Percentiles rank a stretch among this genome's conserved stretches.
Evolutionary conservation across 2,113 vertebrate genomes (phyloP).

Genomic region (Myotis lucifugus): DNA sequence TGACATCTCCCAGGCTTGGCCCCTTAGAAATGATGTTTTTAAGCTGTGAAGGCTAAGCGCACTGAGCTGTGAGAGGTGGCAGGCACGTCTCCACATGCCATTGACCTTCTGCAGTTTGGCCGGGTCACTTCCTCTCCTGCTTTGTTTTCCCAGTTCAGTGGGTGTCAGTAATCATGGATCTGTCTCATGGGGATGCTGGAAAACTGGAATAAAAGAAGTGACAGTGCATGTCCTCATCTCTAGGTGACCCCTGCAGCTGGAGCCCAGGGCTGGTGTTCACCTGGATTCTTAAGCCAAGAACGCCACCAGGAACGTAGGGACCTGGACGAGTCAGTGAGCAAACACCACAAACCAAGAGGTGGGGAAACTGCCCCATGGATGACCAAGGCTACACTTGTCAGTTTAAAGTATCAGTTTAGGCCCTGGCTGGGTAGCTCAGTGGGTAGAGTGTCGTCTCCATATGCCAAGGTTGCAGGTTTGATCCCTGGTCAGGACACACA

Average conservation of each 20-base stretch:
- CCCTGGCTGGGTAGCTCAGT: not conserved
- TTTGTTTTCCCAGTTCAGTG: not conserved
- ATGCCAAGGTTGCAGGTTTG: not conserved
- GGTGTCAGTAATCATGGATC: not conserved
- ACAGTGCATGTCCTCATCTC: not conserved
- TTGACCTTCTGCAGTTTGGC: not conserved
- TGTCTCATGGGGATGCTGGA: not conserved
- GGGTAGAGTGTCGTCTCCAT: not conserved
- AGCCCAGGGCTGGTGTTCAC: not conserved
- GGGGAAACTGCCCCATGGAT: not conserved
- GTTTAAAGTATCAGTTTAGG: not conserved
- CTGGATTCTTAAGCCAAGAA: not conserved
- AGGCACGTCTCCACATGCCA: not conserved
- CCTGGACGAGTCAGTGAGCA: not conserved
- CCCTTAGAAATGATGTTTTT: not conserved
- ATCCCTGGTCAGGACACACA: not conserved
- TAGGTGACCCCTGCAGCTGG: not conserved
- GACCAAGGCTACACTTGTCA: not conserved
- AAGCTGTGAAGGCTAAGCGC: not conserved
- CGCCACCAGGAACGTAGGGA: accelerated
- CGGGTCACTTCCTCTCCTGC: not conserved
- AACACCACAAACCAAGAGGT: not conserved
- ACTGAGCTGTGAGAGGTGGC: not conserved
- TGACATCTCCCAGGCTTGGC: not conserved
- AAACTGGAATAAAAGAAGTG: not conserved